Evolutionary conservation across 2,888 invertebrate species (phyloP), one percentile per base, ranked within the genome.

Genomic region (Drosophila colorata): DNA sequence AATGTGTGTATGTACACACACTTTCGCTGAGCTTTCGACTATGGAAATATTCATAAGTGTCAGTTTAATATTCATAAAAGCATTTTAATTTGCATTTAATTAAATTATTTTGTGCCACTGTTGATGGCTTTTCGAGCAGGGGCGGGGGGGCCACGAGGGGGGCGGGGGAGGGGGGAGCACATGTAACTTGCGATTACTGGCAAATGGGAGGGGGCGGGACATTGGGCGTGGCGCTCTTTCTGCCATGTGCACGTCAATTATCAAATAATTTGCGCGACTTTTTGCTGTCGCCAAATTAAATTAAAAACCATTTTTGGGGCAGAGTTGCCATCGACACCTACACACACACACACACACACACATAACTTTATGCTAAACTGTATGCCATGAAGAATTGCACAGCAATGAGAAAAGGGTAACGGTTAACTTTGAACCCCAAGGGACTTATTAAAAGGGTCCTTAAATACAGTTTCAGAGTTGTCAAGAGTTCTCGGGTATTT

Each of bases 31-130:
- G 28, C 16, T n/a, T 33, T 31, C 28, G 25, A 35, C 16, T 31
- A 14, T 52, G 55, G 41, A 65, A 66, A 67, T 53, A 63, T 63
- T 53, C 43, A 55, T 44, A 71, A 74, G 74, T 59, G 51, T 58
- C 56, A 72, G 66, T 67, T 80, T 78, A 81, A 84, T 84, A 81
- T 87, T 78, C 79, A 81, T 90, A 80, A 88, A 88, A 90, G 87
- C 85, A 80, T 87, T 89, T 89, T 81, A 88, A 89, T 86, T 89
- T 86, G 71, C 77, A 84, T 80, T 88, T 89, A 89, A 90, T 90
- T 87, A 69, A 84, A 89, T 89, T 84, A 88, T 66, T 70, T 68
- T 65, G 40, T 63, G 63, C 33, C 57, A 53, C 57, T 44, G 47
- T 56, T 16, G 4, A 7, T 11, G 11, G 25, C 4, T 25, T 5